A percentile compares a stretch with the other conserved stretches of the same genome.
Conservation (phyloP, 2,888 invertebrate genomes). For the Theretra japonica region DNA sequence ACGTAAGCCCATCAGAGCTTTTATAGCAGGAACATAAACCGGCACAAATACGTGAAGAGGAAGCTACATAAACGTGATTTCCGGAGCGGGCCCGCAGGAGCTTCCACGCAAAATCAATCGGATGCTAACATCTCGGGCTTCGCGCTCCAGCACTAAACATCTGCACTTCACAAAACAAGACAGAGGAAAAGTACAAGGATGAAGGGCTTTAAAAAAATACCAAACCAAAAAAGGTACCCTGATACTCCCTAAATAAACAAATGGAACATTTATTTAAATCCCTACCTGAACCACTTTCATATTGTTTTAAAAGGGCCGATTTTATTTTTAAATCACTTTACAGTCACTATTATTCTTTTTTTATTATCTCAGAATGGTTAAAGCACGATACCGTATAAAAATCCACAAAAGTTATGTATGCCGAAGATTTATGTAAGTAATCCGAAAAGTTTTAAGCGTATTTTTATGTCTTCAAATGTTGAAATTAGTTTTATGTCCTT, state of each 20-base stretch:
- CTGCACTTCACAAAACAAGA: not conserved
- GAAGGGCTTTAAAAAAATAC: not conserved
- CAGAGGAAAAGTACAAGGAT: not conserved
- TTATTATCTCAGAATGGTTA: slow-evolving; percentile 29
- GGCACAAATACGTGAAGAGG: slow-evolving; percentile 53
- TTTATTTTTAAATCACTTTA: slow-evolving; percentile 23
- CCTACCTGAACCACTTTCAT: slow-evolving; percentile 15
- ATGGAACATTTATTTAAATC: not conserved
- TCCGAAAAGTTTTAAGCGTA: slow-evolving; percentile 45
- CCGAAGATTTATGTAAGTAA: slow-evolving; percentile 47
- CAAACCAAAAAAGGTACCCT: not conserved
- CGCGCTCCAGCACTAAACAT: not conserved
- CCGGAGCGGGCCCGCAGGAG: slow-evolving; percentile 56
- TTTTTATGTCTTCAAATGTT: slow-evolving; percentile 51
- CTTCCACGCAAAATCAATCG: slow-evolving; percentile 60
- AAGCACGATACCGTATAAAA: slow-evolving; percentile 41
- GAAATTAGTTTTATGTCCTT: slow-evolving; percentile 48
- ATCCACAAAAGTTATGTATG: slow-evolving; percentile 47
- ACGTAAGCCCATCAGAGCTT: not conserved
- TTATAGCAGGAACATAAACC: slow-evolving; percentile 43
- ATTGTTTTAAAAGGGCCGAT: slow-evolving; percentile 15
- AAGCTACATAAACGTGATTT: slow-evolving; percentile 73
- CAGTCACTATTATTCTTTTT: slow-evolving; percentile 28
- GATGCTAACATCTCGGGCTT: slow-evolving; percentile 45
- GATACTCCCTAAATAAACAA: slow-evolving; percentile 4